These are phyloP conservation scores for Frankliniella fusca DNA, from an alignment of 2,888 invertebrate species.

Conservation along the genomic window DNA sequence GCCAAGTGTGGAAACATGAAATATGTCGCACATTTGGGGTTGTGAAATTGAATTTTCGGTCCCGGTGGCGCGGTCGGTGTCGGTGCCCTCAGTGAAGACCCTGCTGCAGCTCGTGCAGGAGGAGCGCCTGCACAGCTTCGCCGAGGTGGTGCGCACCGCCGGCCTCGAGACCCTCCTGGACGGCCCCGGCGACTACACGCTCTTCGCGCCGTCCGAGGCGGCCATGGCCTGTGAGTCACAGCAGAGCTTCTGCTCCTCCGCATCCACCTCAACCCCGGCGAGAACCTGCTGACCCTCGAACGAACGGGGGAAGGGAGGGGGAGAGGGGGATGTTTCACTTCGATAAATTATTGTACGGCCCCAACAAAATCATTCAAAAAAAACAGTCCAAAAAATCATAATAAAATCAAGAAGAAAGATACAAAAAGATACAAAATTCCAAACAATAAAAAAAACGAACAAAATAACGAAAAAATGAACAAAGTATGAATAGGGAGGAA, in stretches of 20 bases:
- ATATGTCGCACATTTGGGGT: too few relatives aligned
- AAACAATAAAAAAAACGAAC: too few relatives aligned
- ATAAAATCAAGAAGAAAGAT: too few relatives aligned
- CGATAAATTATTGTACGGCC: too few relatives aligned
- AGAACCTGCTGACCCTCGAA: conserved; percentile 46
- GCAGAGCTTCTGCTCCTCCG: conserved; percentile 43
- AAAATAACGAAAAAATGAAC: conserved; percentile 47
- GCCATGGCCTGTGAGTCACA: conserved; percentile 47
- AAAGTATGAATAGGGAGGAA: conserved; percentile 43
- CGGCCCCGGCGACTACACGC: conserved; percentile 47
- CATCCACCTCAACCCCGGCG: conserved; percentile 44
- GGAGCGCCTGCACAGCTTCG: conserved; percentile 46
- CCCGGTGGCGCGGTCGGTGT: neutral
- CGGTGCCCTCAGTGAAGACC: conserved; percentile 45
- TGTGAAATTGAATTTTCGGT: too few relatives aligned
- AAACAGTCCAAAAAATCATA: too few relatives aligned
- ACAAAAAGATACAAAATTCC: too few relatives aligned
- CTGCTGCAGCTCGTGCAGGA: conserved; percentile 47
- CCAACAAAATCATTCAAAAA: too few relatives aligned
- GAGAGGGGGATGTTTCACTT: too few relatives aligned
- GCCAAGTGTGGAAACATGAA: too few relatives aligned
- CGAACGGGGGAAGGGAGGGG: too few relatives aligned
- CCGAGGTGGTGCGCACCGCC: conserved; percentile 47
- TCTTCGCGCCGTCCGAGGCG: conserved; percentile 51
- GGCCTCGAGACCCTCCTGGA: conserved; percentile 48